These are phyloP conservation scores for Tryphoninae sp. DNA, from an alignment of 2,888 invertebrate genomes.

Conservation along the genomic window DNA sequence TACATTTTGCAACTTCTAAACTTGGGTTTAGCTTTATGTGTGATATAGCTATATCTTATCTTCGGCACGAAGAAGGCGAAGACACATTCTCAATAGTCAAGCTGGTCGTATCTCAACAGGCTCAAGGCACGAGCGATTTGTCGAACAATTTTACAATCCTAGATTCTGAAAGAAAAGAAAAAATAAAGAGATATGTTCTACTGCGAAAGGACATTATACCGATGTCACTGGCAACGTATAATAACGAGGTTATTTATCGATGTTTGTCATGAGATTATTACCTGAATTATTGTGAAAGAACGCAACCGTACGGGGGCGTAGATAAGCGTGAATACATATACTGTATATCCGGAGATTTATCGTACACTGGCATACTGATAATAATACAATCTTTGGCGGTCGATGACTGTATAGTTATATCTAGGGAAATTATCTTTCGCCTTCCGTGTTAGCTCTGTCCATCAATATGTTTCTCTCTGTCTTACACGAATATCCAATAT, in stretches of 20 bases:
- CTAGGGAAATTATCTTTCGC: neutral
- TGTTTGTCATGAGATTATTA: neutral
- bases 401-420: neutral
- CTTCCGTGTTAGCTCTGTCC: neutral
- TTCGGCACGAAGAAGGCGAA: neutral
- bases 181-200: neutral
- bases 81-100: neutral
- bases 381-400: neutral
- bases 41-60: neutral
- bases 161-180: neutral
- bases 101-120: neutral
- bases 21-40: neutral
- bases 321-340: neutral
- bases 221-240: neutral
- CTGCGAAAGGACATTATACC: neutral
- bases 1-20: slow-evolving; percentile 24
- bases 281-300: neutral
- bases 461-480: neutral
- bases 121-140: neutral
- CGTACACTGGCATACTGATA: neutral
- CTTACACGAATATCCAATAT: neutral
- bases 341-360: neutral
- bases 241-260: neutral
- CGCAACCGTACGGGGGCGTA: neutral
- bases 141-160: neutral